Evolutionary conservation across 2,797 vertebrate genomes (phyloP), one percentile per base, ranked within the genome.

Genomic region (Sebastolobus altivelis): DNA sequence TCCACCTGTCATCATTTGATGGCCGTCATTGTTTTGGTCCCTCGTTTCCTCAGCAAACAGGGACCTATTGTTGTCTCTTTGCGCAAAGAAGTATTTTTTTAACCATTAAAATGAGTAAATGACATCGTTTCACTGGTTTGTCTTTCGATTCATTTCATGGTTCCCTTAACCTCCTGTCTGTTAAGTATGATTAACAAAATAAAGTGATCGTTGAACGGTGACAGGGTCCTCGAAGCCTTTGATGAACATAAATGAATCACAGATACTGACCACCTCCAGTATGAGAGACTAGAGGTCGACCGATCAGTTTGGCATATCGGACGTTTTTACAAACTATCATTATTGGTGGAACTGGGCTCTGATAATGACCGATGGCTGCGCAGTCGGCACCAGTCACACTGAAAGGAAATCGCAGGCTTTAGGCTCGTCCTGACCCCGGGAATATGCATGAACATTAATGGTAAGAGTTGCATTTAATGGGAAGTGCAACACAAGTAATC

Each of bases 71-170:
- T 94, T 93, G 92, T 96, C 89, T 95, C 93, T 93, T 94, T 95
- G 94, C 86, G 91, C 94, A 96, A 95, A 96, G 93, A 96, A 95
- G 93, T 96, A 96, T 96, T 96, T 96, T 96, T 96, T 96, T 96
- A 96, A 95, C 90, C 95, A 95, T 96, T 96, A 96, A 96, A 95
- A 94, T 86, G 66, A 95, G 87, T 94, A 92, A 95, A 95, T 89
- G 77, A 92, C 82, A 75, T 90, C 75, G 80, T 87, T 90, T 83
- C 16, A 75, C 69, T 88, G 89, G 74, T 91, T 84, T 89, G 83
- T 86, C 86, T 91, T 85, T 90, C 87, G 83, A 82, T 66, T 92
- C 38, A 54, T 87, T 88, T 78, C 65, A 79, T 92, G 83, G 74
- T 89, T 88, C 66, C 73, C 71, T 88, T 78, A 81, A 90, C 86